Base-by-base conservation (phyloP, 2,797 vertebrate genomes). In the Anguilla obscura region DNA sequence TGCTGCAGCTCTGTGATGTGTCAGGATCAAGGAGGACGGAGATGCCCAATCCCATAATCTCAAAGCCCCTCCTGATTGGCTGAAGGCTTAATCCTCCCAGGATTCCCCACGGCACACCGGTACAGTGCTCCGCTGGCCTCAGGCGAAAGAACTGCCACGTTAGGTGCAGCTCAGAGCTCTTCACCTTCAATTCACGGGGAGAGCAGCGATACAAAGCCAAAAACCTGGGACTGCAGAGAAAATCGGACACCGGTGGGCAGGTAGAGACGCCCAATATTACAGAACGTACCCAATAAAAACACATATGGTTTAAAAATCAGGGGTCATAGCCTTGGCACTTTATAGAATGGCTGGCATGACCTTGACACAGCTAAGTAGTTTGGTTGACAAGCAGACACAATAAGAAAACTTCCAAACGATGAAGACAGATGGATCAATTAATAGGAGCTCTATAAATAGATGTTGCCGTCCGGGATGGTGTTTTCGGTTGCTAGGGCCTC, bases 401-500 rank as follows among this genome's bases (percentile, higher is more conserved):
- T 5, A 74, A 12, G 79, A 5, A 76, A 87, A 87, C 24, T 3
- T 4, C 33, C 71, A 0, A 52, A 86, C n/a, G 52, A 87, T n/a
- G 36, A 63, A 63, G 79, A 83, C n/a, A 50, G 79, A 87, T 69
- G 16, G 30, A 79, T 82, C 50, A 48, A 76, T 88, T 66, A 88
- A 63, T 80, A n/a, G 16, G 33, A 52, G 24, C 24, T 36, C 50
- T 58, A 87, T 87, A 87, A 87, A 80, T 58, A 87, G 71, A 27
- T 4, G 71, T 36, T 33, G 50, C 52, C 12, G 4, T 4, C 36
- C 69, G 10, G 52, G 40, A 36, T 4, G 10, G 85, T 8, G 74
- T 85, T 58, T 48, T 27, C 58, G 45, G 82, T 89, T 79, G 86
- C 86, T 85, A 52, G 54, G 88, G 82, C 58, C 50, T 84, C 33